phyloP scores from a whole-genome alignment of 2,888 invertebrate genomes.

The Xylocampa areola region DNA sequence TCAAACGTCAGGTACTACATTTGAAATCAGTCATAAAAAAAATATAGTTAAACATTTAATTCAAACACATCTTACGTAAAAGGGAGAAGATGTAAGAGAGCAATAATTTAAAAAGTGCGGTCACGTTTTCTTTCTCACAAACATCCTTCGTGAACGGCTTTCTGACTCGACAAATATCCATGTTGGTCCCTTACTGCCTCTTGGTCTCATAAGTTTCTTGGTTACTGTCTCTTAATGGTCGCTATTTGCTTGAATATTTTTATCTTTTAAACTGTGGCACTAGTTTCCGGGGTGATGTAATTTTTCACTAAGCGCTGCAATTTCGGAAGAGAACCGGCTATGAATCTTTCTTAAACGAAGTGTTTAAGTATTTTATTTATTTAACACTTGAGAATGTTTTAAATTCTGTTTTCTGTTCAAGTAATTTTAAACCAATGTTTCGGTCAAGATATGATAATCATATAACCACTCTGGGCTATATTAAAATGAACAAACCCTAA shows the following conservation, averaged over 20 bases:
- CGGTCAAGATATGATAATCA: background rate
- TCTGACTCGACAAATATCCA: constrained; percentile 72
- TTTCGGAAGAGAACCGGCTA: background rate
- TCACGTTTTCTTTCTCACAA: constrained; percentile 65
- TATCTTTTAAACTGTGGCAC: constrained; percentile 34
- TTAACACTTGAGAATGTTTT: background rate
- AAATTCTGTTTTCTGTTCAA: background rate
- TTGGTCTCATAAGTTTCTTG: constrained; percentile 61
- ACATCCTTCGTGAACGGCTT: constrained; percentile 55
- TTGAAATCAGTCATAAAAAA: constrained; percentile 10
- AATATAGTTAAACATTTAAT: constrained; percentile 28
- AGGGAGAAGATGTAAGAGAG: constrained; percentile 46
- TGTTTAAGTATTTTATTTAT: constrained; percentile 13
- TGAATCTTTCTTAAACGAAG: constrained; percentile 16
- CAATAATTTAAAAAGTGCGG: constrained; percentile 65
- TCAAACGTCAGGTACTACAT: constrained; percentile 18
- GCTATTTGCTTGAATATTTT: constrained; percentile 50
- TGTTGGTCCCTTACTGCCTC: constrained; percentile 64
- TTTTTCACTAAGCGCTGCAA: constrained; percentile 12
- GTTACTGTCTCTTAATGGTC: constrained; percentile 53
- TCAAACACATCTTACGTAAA: constrained; percentile 35
- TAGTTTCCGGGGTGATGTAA: constrained; percentile 27
- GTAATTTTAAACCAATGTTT: background rate
- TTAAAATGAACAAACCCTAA: constrained; percentile 40
- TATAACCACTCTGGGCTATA: constrained; percentile 20